Base-by-base conservation (phyloP, 1,140 invertebrate species). In the Hyles vespertilio region DNA sequence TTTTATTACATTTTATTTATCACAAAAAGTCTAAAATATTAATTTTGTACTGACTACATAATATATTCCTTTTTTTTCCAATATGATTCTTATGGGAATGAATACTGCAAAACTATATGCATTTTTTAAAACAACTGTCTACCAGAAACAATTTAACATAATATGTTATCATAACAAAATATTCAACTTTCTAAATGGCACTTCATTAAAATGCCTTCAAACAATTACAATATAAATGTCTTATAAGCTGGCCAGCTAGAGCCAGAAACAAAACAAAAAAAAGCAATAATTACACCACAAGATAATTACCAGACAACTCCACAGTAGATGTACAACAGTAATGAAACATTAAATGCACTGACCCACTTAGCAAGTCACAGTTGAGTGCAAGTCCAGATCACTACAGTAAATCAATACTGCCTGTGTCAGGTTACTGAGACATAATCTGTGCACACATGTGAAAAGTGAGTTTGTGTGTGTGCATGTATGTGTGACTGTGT, bases 331-430 rank as follows among this genome's bases (percentile, higher is more conserved):
- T 5, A 40, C 36, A 40, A 40, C 36, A 40, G 36, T 40, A 40
- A 40, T 40, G 36, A 40, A 40, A 40, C 8, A 8, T 40, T 40
- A 51, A 34, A n/a, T 44, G 40, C 36, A 54, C 36, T 54, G 52
- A 45, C 52, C 52, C 40, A 54, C 34, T 43, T 43, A 54, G 3
- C 11, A 34, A 33, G 52, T 54, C 52, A 34, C 52, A 45, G 52
- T 54, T 54, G 52, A 54, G 10, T 54, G 34, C 52, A 22, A 8
- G 32, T 32, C 34, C 6, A 51, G 9, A 34, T 54, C n/a, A 32
- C 52, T 54, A 12, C 22, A 45, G 52, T 54, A 54, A 54, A 54
- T 54, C 52, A 54, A 54, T 54, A 54, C 32, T 22, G 52, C 40
- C 36, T 8, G 36, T 40, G 36, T 40, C 36, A 40, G 36, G 36